Base-by-base conservation (phyloP, 1,140 invertebrate species). In the Caenorhabditis latens region DNA sequence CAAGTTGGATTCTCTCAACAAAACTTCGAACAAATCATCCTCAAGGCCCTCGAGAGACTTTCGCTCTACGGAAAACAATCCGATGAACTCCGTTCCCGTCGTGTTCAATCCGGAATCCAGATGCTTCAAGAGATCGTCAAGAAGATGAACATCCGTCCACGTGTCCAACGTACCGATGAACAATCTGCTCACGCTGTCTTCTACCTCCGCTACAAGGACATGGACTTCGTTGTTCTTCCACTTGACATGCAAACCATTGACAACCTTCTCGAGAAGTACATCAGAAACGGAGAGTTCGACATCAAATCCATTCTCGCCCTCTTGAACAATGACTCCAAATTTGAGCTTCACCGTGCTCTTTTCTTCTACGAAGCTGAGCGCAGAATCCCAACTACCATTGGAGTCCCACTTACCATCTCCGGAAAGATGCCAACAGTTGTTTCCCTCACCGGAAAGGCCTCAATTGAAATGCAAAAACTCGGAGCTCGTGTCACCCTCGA, bases 321-420 rank as follows among this genome's bases (percentile, higher is more conserved):
- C 46, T 57, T 84, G 48, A 88, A 82, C 71, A 43, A 48, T 11
- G 24, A 85, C 21, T 50, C 43, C 63, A 7, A 82, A 53, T 85
- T 90, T 50, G 71, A 83, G 2, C 63, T 79, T 16, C 53, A 48
- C 67, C 61, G 43, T 40, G 90, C 89, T 32, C 16, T 61, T n/a
- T 63, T 58, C 58, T 42, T 84, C 67, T 43, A 71, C 75, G 90
- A 90, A 24, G 14, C 58, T 16, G 48, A 14, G 13, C 32, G 65
- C 21, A 90, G 88, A 57, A 84, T 90, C 13, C 90, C 90, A 53
- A 90, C 90, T 13, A 85, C 88, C 21, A 46, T 89, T 42, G 90
- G 90, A 83, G 21, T 90, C 8, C 90, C 90, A 16, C 67, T 90
- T 19, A 65, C 88, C 48, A 42, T 90, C 53, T 58, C 79, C 67